Percentiles rank a stretch among this genome's conserved stretches.
Evolutionary conservation across 2,797 vertebrate species (phyloP).

Genomic region (Lepilemur septentrionalis): DNA sequence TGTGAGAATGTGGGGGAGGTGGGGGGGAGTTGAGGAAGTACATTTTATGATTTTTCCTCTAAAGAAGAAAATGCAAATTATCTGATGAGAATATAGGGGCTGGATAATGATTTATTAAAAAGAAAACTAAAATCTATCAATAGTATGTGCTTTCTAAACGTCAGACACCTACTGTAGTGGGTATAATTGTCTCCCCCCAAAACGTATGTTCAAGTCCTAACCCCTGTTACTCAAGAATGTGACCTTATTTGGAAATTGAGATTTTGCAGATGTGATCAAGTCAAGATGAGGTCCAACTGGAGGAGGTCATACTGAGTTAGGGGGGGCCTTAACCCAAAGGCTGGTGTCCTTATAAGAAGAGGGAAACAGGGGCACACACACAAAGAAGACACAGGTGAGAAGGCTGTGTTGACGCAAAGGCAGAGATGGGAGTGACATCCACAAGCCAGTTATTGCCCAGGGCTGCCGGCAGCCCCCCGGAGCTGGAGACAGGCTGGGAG

Average conservation of each 20-base stretch:
- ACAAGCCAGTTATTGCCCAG: too few species aligned
- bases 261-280: not conserved
- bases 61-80: not conserved
- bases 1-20: rapidly evolving
- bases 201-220: not conserved
- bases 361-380: not conserved
- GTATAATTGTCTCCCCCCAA: not conserved
- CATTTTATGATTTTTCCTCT: not conserved
- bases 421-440: rapidly evolving
- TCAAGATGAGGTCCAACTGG: not conserved
- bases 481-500: rapidly evolving
- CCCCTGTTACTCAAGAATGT: not conserved
- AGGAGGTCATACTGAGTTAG: not conserved
- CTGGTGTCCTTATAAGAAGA: not conserved
- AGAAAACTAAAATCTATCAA: not conserved
- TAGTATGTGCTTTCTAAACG: not conserved
- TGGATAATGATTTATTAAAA: not conserved
- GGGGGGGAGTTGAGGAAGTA: not conserved
- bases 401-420: rapidly evolving
- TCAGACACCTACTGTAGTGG: not conserved
- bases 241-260: not conserved
- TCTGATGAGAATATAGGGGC: not conserved
- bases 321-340: rapidly evolving
- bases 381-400: not conserved
- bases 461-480: rapidly evolving